phyloP scores from a whole-genome alignment of 2,888 invertebrate genomes.

The Ferdinandea cuprea region DNA sequence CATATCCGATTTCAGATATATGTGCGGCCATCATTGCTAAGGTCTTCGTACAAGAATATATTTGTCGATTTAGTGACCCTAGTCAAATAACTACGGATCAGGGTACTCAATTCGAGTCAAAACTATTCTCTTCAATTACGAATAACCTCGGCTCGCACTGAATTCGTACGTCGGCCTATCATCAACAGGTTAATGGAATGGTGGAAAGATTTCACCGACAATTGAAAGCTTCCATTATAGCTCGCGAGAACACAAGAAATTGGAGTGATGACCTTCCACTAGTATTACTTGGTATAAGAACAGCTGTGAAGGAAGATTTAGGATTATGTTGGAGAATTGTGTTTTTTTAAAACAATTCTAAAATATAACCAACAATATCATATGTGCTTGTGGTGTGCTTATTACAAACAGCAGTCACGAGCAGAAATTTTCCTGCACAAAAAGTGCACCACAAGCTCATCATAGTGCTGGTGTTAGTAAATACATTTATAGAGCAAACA shows the following conservation, averaged over 20 bases:
- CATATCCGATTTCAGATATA: slow-evolving; percentile 33
- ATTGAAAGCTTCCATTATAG: slow-evolving; percentile 25
- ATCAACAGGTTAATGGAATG: slow-evolving; percentile 50
- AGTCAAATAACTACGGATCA: slow-evolving; percentile 29
- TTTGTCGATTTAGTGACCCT: slow-evolving; percentile 39
- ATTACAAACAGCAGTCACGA: no score
- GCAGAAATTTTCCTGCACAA: no score
- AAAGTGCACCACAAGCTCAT: no score
- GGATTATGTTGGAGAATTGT: no score
- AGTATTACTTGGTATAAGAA: no score
- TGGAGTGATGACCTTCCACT: no score
- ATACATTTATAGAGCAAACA: no score
- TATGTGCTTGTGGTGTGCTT: no score
- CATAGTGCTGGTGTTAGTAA: no score
- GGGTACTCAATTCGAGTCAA: slow-evolving; percentile 36
- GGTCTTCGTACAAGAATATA: slow-evolving; percentile 21
- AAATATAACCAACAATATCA: no score
- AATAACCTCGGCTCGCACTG: slow-evolving; percentile 21
- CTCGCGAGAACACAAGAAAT: slow-evolving; percentile 13
- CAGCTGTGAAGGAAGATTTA: slow-evolving; percentile 24
- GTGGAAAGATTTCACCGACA: slow-evolving; percentile 27
- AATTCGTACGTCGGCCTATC: slow-evolving; percentile 37
- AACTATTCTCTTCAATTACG: slow-evolving; percentile 29
- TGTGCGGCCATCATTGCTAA: slow-evolving; percentile 35
- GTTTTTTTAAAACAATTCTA: no score